phyloP scores from a whole-genome alignment of 2,888 invertebrate species.

The Drosophila diplacantha region DNA sequence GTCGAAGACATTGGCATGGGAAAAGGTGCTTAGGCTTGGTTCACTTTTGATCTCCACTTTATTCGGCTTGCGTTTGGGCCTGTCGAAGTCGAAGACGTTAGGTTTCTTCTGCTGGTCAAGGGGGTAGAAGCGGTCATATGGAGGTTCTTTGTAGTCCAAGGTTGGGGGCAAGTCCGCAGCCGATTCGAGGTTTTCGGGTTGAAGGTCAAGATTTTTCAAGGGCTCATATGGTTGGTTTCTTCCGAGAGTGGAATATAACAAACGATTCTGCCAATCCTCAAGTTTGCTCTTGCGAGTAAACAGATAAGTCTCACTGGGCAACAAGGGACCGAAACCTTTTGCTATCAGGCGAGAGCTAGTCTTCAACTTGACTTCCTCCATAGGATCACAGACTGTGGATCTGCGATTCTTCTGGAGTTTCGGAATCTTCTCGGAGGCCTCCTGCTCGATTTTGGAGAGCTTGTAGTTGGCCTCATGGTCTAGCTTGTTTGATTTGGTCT shows the following conservation, averaged over 20 bases:
- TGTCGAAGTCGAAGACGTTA: constrained; percentile 39
- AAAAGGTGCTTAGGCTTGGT: neutral
- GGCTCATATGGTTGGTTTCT: constrained; percentile 7
- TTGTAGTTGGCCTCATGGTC: constrained; percentile 77
- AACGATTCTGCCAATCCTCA: constrained; percentile 27
- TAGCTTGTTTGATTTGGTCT: constrained; percentile 66
- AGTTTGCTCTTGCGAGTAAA: constrained; percentile 48
- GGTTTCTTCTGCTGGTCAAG: constrained; percentile 31
- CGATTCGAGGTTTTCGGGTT: neutral
- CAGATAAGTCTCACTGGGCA: constrained; percentile 71
- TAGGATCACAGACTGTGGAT: constrained; percentile 59
- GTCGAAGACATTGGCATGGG: constrained; percentile 32
- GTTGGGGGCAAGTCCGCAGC: constrained; percentile 37
- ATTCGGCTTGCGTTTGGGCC: constrained; percentile 24
- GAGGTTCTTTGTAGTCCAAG: constrained; percentile 45
- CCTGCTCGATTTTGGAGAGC: constrained; percentile 77
- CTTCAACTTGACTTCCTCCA: constrained; percentile 74
- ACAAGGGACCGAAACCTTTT: constrained; percentile 71
- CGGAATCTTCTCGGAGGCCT: constrained; percentile 58
- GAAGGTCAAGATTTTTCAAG: neutral
- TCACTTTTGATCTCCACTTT: constrained; percentile 35
- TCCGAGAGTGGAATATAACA: neutral
- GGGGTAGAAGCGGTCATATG: constrained; percentile 35
- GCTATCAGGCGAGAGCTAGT: constrained; percentile 73
- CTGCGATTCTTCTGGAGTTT: constrained; percentile 45